Conservation (phyloP, 2,113 vertebrate genomes). For the Columba livia region DNA sequence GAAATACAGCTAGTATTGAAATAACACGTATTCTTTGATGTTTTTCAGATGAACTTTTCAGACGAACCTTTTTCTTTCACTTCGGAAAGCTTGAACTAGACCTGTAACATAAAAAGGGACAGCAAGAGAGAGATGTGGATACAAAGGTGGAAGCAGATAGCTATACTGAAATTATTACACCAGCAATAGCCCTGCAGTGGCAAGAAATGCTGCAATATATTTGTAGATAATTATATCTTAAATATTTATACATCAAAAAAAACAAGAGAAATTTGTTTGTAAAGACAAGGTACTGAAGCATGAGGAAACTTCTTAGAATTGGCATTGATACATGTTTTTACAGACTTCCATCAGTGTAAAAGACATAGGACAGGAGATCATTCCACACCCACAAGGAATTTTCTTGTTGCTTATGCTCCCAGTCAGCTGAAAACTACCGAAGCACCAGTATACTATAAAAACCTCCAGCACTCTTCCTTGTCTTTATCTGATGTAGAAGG, state of each 20-base stretch:
- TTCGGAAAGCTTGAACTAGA: neutral
- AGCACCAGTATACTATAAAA: neutral
- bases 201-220: neutral
- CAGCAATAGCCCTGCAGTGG: neutral
- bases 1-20: neutral
- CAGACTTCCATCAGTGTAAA: neutral
- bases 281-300: neutral
- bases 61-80: neutral
- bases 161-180: neutral
- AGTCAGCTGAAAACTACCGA: neutral
- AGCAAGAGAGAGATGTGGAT: neutral
- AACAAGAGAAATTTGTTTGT: neutral
- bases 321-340: neutral
- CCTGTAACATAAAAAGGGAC: neutral
- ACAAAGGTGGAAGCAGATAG: accelerated
- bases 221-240: neutral
- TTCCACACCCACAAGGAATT: neutral
- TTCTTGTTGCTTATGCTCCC: neutral
- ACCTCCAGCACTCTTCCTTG: neutral
- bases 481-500: neutral
- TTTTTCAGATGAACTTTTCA: neutral
- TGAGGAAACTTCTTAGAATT: neutral
- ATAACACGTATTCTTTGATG: neutral
- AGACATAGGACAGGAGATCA: neutral
- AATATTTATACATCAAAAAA: neutral